phyloP scores from a whole-genome alignment of 2,888 invertebrate genomes.

The Agonopterix alstromeriana region DNA sequence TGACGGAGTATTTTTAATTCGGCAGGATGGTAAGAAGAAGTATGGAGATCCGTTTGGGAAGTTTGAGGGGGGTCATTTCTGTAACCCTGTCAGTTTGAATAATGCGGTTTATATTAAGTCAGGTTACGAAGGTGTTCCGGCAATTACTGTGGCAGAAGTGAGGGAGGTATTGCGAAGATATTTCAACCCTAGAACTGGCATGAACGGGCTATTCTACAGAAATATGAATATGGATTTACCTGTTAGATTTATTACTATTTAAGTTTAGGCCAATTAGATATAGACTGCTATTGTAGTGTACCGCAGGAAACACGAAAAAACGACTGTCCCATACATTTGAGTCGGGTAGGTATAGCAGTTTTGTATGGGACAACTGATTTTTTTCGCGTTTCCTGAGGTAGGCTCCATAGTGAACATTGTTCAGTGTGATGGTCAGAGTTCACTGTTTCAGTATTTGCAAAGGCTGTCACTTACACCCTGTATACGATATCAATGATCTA shows the following conservation, averaged over 20 bases:
- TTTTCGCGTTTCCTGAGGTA: too few relatives aligned
- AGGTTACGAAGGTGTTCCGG: slow-evolving; percentile 80
- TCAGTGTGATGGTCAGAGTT: too few relatives aligned
- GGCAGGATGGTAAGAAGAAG: slow-evolving; percentile 84
- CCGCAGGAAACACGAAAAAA: too few relatives aligned
- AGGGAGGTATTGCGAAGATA: slow-evolving; percentile 88
- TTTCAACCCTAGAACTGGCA: slow-evolving; percentile 78
- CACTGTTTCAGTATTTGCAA: too few relatives aligned
- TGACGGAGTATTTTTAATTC: slow-evolving; percentile 87
- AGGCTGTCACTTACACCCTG: too few relatives aligned
- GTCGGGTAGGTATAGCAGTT: too few relatives aligned
- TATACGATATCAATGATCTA: too few relatives aligned
- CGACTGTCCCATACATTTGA: too few relatives aligned
- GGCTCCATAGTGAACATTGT: too few relatives aligned
- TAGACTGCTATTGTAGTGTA: too few relatives aligned
- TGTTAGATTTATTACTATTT: slow-evolving; percentile 49
- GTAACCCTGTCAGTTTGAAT: slow-evolving; percentile 76
- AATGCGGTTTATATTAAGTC: slow-evolving; percentile 75
- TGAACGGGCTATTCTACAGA: slow-evolving; percentile 68
- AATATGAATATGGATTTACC: slow-evolving; percentile 65
- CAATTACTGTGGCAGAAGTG: slow-evolving; percentile 88
- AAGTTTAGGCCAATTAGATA: slow-evolving; percentile 2
- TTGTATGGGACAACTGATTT: too few relatives aligned
- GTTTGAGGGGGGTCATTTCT: slow-evolving; percentile 79
- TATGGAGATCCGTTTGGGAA: slow-evolving; percentile 83